Base-by-base conservation (phyloP, 2,888 invertebrate species). In the Limenitis camilla region DNA sequence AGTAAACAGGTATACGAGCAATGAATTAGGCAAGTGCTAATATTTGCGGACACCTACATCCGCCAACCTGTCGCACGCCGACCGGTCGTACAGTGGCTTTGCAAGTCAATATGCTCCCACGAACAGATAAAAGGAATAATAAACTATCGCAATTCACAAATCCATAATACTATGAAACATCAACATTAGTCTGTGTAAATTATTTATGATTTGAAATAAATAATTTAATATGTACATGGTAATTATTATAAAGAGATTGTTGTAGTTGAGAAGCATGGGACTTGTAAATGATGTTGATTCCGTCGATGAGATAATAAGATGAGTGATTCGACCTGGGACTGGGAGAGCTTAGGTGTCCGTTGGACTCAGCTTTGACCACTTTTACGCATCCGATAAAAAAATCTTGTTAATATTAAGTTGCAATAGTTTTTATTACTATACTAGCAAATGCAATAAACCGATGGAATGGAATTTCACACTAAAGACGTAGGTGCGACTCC, bases 21-120 rank as follows among this genome's bases (percentile, higher is more conserved):
- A 68, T 71, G 73, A 76, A 76, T 81, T 83, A 72, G 75, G 79
- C 74, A 77, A 81, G 77, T 71, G 75, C 74, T 70, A 85, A 86
- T 85, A 86, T 86, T 85, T 85, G 85, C 81, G 72, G 64, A 82
- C 85, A 78, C 84, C 84, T 78, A 83, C 86, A 74, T 79, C 77
- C 78, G 77, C 79, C 73, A 79, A 79, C 78, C 73, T 78, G 82
- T 75, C 71, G 72, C 71, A 66, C 67, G 67, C 68, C 69, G 65
- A 58, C 58, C 67, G 61, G 58, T 65, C 66, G 60, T 57, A 59
- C 61, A 52, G 55, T 58, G 64, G 53, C 61, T 58, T 58, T 61
- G 66, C 69, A 61, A 74, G 79, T 80, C 75, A 80, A 80, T 76
- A 79, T 72, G 78, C 81, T 78, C 76, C 80, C 76, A 81, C 80